Conservation (phyloP, 2,888 invertebrate species). For the Meandrusa payeni region DNA sequence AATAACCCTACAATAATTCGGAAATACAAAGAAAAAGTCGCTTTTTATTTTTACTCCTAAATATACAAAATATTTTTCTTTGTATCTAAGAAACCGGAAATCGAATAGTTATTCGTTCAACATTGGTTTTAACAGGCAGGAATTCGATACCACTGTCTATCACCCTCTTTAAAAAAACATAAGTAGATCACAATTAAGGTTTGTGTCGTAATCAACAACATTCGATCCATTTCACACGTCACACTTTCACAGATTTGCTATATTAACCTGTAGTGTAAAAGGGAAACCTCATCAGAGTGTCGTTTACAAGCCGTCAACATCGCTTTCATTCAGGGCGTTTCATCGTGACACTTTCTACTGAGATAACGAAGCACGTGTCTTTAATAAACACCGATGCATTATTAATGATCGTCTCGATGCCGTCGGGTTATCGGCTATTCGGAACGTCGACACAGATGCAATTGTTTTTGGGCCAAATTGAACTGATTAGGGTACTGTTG, state of each 20-base stretch:
- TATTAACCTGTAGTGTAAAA: constrained; percentile 9
- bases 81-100: too few relatives aligned
- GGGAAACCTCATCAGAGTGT: constrained; percentile 15
- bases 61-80: too few relatives aligned
- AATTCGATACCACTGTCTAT: too few relatives aligned
- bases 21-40: too few relatives aligned
- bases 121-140: too few relatives aligned
- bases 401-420: background rate
- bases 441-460: constrained; percentile 8
- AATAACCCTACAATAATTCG: too few relatives aligned
- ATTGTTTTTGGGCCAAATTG: constrained; percentile 7
- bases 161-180: too few relatives aligned
- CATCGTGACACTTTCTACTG: constrained; percentile 7
- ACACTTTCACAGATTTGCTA: constrained; percentile 10
- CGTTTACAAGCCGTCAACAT: constrained; percentile 7
- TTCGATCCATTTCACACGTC: constrained; percentile 13
- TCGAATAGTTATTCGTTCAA: too few relatives aligned
- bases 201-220: too few relatives aligned
- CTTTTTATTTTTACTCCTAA: too few relatives aligned
- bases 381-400: constrained; percentile 13
- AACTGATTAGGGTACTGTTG: too few relatives aligned
- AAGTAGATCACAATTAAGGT: too few relatives aligned
- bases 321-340: constrained; percentile 17
- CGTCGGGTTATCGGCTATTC: constrained; percentile 13
- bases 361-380: constrained; percentile 7